Percentiles rank a stretch among this genome's conserved stretches.
phyloP scores from a whole-genome alignment of 2,113 vertebrate species.

The Cnemophilus loriae region DNA sequence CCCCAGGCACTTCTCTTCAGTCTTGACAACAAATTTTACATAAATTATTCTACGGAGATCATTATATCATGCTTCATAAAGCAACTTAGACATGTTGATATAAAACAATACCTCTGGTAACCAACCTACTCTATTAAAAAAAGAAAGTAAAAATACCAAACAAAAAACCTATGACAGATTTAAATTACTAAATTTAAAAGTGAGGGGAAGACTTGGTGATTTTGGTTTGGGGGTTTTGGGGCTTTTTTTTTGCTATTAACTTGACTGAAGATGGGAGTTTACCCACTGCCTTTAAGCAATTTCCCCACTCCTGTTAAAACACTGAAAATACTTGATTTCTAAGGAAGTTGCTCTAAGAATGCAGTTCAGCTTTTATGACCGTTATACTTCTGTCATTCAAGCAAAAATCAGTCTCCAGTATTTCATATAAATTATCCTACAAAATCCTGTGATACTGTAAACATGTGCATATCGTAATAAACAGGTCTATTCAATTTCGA shows the following conservation, averaged over 20 bases:
- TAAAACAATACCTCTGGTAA: neutral
- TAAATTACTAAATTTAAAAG: neutral
- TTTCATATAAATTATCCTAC: neutral
- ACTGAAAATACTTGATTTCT: neutral
- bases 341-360: neutral
- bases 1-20: fast-evolving
- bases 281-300: neutral
- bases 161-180: neutral
- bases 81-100: neutral
- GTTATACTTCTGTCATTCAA: neutral
- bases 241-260: neutral
- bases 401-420: neutral
- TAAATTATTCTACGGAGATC: neutral
- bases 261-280: neutral
- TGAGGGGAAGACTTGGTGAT: neutral
- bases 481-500: neutral
- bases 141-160: neutral
- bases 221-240: fast-evolving
- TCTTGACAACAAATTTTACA: neutral
- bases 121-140: neutral
- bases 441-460: neutral
- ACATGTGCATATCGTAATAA: neutral
- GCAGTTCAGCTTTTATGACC: neutral
- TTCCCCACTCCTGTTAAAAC: neutral
- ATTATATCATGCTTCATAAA: neutral